Evolutionary conservation across 2,113 vertebrate species (phyloP).

Genomic region (Eurystomus gularis): DNA sequence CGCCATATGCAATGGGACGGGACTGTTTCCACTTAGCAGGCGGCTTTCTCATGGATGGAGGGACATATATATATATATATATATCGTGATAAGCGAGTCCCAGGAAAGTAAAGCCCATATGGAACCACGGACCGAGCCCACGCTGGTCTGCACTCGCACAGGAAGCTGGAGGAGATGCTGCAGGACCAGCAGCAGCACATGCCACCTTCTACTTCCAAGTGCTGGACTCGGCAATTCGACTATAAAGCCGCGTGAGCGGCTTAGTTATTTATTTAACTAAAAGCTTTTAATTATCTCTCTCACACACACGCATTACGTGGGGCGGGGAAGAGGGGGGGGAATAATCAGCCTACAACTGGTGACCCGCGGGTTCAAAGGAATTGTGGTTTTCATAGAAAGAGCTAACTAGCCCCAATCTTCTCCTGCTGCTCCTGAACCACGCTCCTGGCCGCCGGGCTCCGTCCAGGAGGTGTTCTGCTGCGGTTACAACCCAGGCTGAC

Average conservation of each 20-base stretch:
- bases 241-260: background rate
- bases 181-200: background rate
- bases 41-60: background rate
- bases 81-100: background rate
- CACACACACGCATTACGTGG: background rate
- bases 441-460: background rate
- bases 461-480: rapidly evolving
- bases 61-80: too few relatives aligned
- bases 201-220: background rate
- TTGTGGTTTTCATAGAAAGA: constrained; percentile 1
- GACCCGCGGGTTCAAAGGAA: background rate
- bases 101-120: rapidly evolving
- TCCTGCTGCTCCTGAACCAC: background rate
- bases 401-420: background rate
- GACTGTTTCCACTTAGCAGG: background rate
- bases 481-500: background rate
- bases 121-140: background rate
- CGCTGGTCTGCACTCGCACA: rapidly evolving
- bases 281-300: constrained; percentile 61
- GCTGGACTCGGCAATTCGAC: background rate
- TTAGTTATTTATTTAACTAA: constrained; percentile 53
- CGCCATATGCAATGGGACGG: background rate
- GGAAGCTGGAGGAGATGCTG: background rate
- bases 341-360: constrained; percentile 42
- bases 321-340: background rate